Base-by-base conservation (phyloP, 2,797 vertebrate species). In the Protonibea diacanthus region DNA sequence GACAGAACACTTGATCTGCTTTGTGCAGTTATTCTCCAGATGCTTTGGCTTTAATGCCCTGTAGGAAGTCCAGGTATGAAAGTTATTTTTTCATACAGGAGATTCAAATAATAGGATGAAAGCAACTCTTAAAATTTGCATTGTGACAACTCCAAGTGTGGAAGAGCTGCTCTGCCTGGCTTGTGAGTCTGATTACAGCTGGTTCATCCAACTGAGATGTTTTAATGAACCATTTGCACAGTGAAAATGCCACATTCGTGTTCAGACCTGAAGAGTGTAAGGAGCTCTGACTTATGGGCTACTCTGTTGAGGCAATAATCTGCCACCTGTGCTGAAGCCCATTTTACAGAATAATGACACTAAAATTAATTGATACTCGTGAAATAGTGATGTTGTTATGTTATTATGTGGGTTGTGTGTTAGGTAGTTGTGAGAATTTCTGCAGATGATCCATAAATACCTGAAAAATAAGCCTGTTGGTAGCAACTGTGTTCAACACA, bases 181-280 rank as follows among this genome's bases (percentile, higher is more conserved):
- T 23, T 44, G 6, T 29, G 58, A 47, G 20, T 42, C 21, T 51
- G 38, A 74, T 48, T 49, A 20, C 12, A 42, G 45, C 68, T 58
- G 14, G 11, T 66, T 58, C 58, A 38, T 44, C 21, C 6, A n/a
- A 5, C 63, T 27, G 38, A 61, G 29, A 55, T 61, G 13, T 58
- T 80, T 82, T 55, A 68, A 69, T 59, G 45, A 80, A 45, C 42
- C 18, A 21, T 40, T 17, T 29, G 45, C 55, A 48, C 40, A 53
- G 25, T 77, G 8, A 74, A 76, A 59, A 71, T 49, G 23, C 17
- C 3, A 17, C 40, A 21, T 72, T 80, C 11, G n/a, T 67, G 44
- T 57, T 66, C 18, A 67, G 8, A 62, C 45, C 6, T 70, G 6
- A 60, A 61, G 10, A 61, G 44, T 27, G 5, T 25, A 18, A 61